Percentiles rank a stretch among this genome's conserved stretches.
Evolutionary conservation across 2,113 vertebrate genomes (phyloP).

Genomic region (Platycercus adscitus): DNA sequence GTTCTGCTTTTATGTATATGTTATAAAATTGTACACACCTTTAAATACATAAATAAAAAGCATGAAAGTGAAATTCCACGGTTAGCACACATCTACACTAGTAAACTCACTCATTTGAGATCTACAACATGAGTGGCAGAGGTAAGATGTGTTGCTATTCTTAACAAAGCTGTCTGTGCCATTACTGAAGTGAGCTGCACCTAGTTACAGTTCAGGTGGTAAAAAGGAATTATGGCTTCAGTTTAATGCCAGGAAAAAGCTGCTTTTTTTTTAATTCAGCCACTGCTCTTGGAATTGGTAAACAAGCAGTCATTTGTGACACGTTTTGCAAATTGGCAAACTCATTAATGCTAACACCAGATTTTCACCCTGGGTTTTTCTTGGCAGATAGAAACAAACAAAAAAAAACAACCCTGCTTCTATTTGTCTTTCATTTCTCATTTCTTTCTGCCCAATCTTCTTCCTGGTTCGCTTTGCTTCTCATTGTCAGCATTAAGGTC

Average conservation of each 20-base stretch:
- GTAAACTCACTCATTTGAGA: neutral
- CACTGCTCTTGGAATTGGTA: neutral
- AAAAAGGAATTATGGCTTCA: neutral
- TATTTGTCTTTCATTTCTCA: neutral
- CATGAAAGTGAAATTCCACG: neutral
- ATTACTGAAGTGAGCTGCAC: fast-evolving
- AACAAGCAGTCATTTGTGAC: neutral
- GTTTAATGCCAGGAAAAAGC: neutral
- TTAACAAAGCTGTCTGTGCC: neutral
- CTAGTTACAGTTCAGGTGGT: neutral
- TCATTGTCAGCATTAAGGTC: neutral
- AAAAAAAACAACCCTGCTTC: neutral
- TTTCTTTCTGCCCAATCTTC: neutral
- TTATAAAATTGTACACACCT: neutral
- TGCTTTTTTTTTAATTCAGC: neutral
- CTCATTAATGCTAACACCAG: neutral
- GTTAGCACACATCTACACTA: neutral
- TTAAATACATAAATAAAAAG: neutral
- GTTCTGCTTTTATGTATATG: neutral
- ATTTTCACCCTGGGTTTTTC: neutral
- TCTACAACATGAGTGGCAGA: fast-evolving
- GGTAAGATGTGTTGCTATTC: fast-evolving
- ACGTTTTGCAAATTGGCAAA: neutral
- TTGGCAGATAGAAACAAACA: neutral
- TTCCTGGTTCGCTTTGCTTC: neutral